Evolutionary conservation across 64 coral and sea anemone genomes (phyloP).

Genomic region (Porites australiensis): DNA sequence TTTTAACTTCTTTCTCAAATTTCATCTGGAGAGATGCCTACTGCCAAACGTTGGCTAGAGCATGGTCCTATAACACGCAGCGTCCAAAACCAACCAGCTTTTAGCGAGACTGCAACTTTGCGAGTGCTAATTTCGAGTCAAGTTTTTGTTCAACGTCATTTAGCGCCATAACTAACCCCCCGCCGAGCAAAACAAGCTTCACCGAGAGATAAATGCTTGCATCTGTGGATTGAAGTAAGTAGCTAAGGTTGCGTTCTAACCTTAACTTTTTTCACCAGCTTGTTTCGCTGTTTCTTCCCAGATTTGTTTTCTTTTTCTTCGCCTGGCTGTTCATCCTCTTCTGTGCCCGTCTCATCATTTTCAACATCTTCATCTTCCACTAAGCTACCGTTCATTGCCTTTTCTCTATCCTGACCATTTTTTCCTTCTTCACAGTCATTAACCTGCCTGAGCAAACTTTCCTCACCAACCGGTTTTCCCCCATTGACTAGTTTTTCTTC

Average conservation of each 20-base stretch:
- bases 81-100: too few relatives aligned
- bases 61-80: too few relatives aligned
- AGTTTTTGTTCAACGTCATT: too few relatives aligned
- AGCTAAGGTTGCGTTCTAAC: neutral
- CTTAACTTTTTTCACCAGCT: slow-evolving; percentile 33
- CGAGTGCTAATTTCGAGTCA: too few relatives aligned
- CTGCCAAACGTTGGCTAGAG: too few relatives aligned
- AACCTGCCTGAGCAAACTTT: neutral
- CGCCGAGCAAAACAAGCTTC: too few relatives aligned
- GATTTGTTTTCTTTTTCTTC: slow-evolving; percentile 7
- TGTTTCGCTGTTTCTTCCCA: slow-evolving; percentile 19
- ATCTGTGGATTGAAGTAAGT: too few relatives aligned
- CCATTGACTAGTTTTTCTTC: neutral
- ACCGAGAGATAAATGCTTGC: too few relatives aligned
- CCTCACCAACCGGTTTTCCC: slow-evolving; percentile 1
- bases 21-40: too few relatives aligned
- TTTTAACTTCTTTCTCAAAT: too few relatives aligned
- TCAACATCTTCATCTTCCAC: neutral
- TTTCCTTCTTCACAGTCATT: neutral
- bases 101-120: too few relatives aligned
- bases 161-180: too few relatives aligned
- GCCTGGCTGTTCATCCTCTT: slow-evolving; percentile 26
- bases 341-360: slow-evolving; percentile 20
- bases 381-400: neutral
- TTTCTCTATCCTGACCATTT: neutral